These are phyloP conservation scores for Atrina japonica DNA, from an alignment of 2,888 invertebrate genomes.

Conservation along the genomic window DNA sequence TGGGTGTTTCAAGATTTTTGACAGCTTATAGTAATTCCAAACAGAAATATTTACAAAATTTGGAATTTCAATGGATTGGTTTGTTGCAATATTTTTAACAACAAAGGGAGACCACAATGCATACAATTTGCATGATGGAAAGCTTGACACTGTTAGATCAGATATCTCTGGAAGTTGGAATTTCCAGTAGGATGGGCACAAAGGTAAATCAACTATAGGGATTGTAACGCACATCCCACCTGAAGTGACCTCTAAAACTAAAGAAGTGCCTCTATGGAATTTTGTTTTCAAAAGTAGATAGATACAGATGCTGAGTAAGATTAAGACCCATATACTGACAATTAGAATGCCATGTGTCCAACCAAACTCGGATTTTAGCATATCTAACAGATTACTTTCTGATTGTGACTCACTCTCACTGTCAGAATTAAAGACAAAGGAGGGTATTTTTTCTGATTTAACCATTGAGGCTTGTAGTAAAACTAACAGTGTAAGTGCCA, in stretches of 20 bases:
- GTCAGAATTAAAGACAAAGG: background rate
- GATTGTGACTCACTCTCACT: background rate
- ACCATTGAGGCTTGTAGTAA: background rate
- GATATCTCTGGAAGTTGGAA: too few relatives aligned
- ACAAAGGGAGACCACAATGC: too few relatives aligned
- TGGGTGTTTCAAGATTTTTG: too few relatives aligned
- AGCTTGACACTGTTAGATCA: too few relatives aligned
- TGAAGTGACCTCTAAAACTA: constrained; percentile 2
- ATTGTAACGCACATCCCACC: background rate
- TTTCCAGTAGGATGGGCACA: too few relatives aligned
- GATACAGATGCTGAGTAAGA: background rate
- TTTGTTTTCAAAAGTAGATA: too few relatives aligned
- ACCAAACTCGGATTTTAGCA: background rate
- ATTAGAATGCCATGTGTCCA: constrained; percentile 3
- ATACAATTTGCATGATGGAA: too few relatives aligned
- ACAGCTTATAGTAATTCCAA: too few relatives aligned
- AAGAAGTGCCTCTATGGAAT: background rate
- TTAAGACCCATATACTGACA: background rate
- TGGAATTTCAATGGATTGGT: too few relatives aligned
- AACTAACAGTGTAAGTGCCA: background rate
- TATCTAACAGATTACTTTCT: background rate
- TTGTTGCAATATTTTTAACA: too few relatives aligned
- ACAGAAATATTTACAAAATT: too few relatives aligned
- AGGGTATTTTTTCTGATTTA: constrained; percentile 1
- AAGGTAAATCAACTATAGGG: too few relatives aligned